Base-by-base conservation (phyloP, 2,888 invertebrate species). In the Drosophila helvetica region DNA sequence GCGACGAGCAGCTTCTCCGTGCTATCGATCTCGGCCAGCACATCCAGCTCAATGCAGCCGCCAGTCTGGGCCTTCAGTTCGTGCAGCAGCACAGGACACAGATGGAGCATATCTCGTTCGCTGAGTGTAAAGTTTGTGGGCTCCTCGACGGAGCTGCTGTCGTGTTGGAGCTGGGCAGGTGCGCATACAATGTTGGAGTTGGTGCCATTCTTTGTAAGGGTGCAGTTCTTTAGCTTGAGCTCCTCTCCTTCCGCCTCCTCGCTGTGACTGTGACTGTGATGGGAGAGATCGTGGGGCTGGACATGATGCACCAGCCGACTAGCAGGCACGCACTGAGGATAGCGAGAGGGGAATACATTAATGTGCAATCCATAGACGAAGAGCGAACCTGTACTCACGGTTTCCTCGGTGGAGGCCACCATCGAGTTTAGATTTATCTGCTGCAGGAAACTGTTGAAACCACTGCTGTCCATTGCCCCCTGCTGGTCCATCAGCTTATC, bases 21-120 rank as follows among this genome's bases (percentile, higher is more conserved):
- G 46, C 69, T 76, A 47, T 89, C 86, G 45, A 90, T 87, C 47
- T 86, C 67, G 2, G 46, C 57, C 64, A 91, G 79, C 70, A 71
- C 79, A 71, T 80, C 90, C 47, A 92, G 92, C 74, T 92, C 92
- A 6, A 95, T 92, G 77, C 95, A 95, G 0, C 94, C 95, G 2
- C 91, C 90, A 51, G 93, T 92, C 77, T 94, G 94, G 60, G 92
- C 89, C 19, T 94, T 90, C 87, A 95, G 92, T 80, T 95, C 95
- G 89, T 95, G 95, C 12, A 96, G 90, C 17, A 96, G 92, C 50
- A 95, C 93, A 2, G 96, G 96, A 79, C 96, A 96, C 42, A 95
- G 91, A 38, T 94, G 91, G 56, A 93, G 52, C 33, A 91, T 54
- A 65, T 91, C 91, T 33, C 75, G 66, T 30, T 79, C 75, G 57